A percentile compares a stretch with the other conserved stretches of the same genome.
These are phyloP conservation scores for Paracyclopina nana DNA, from an alignment of 1,140 invertebrate genomes.

Conservation along the genomic window DNA sequence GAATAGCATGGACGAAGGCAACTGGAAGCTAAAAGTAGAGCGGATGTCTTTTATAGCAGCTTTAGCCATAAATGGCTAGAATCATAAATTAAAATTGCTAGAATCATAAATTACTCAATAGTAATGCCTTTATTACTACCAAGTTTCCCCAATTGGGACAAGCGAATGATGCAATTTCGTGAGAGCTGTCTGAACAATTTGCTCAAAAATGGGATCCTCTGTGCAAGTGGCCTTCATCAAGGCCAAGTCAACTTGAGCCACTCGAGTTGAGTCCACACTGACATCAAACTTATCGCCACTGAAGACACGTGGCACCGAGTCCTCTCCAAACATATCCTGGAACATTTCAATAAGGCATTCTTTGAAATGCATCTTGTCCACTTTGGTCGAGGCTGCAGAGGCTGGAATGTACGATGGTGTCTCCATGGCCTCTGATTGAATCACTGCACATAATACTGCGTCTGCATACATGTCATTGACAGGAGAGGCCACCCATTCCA, in stretches of 20 bases:
- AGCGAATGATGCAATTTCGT: slow-evolving; percentile 62
- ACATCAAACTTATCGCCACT: slow-evolving; percentile 72
- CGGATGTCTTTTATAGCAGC: no score
- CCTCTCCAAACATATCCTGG: slow-evolving; percentile 85
- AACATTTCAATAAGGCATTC: slow-evolving; percentile 43
- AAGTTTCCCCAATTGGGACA: slow-evolving; percentile 32
- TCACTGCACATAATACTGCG: slow-evolving; percentile 60
- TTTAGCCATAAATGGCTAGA: no score
- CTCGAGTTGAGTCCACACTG: slow-evolving; percentile 55
- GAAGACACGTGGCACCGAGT: slow-evolving; percentile 80
- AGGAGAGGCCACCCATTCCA: slow-evolving; percentile 75
- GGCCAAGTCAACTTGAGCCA: slow-evolving; percentile 62
- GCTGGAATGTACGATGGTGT: slow-evolving; percentile 7
- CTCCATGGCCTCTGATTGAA: slow-evolving; percentile 37
- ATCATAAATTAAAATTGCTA: no score
- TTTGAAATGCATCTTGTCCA: slow-evolving; percentile 68
- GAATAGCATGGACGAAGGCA: no score
- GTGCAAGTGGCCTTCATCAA: slow-evolving; percentile 50
- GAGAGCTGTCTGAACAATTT: slow-evolving; percentile 65
- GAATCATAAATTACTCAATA: no score
- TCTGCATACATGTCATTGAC: slow-evolving; percentile 97
- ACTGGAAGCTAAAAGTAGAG: no score
- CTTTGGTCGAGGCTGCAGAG: slow-evolving; percentile 29
- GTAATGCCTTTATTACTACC: no score
- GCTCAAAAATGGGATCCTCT: slow-evolving; percentile 57